A percentile compares a stretch with the other conserved stretches of the same genome.
These are phyloP conservation scores for Chrysomela aeneicollis DNA, from an alignment of 2,888 invertebrate species.

Conservation along the genomic window DNA sequence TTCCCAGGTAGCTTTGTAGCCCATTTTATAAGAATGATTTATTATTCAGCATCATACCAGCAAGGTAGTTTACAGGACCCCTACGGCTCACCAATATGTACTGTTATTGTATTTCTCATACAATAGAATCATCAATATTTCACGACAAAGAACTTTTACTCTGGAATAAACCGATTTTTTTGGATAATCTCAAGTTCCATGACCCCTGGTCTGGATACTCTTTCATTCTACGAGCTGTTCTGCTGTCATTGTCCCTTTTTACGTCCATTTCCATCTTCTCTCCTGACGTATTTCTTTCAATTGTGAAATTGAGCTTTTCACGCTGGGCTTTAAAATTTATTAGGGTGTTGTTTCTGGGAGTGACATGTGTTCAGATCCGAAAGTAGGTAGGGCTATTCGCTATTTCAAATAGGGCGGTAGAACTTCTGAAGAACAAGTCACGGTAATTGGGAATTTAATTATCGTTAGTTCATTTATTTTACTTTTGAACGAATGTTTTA, in stretches of 20 bases:
- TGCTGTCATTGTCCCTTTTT: not conserved
- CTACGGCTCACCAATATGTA: conserved; percentile 1
- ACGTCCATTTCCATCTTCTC: not conserved
- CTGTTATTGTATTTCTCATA: not conserved
- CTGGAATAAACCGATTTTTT: not conserved
- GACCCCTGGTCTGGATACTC: not conserved
- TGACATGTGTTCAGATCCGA: not conserved
- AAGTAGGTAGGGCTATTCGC: not conserved
- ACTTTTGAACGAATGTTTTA: too few species aligned
- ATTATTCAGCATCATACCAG: not conserved
- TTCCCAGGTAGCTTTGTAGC: conserved; percentile 1
- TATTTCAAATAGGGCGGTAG: not conserved
- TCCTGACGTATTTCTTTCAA: not conserved
- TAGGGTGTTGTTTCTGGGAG: not conserved
- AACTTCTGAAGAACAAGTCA: not conserved
- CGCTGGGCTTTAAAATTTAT: not conserved
- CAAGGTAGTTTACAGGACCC: conserved; percentile 5
- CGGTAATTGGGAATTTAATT: too few species aligned
- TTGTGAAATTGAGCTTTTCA: not conserved
- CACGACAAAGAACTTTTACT: not conserved
- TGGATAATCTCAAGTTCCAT: not conserved
- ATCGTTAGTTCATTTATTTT: too few species aligned
- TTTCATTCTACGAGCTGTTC: not conserved
- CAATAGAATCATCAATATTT: conserved; percentile 5
- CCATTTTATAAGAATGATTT: conserved; percentile 1